Percentiles rank a stretch among this genome's conserved stretches.
phyloP scores from a whole-genome alignment of 1,140 invertebrate genomes.

The Octopus bimaculoides region DNA sequence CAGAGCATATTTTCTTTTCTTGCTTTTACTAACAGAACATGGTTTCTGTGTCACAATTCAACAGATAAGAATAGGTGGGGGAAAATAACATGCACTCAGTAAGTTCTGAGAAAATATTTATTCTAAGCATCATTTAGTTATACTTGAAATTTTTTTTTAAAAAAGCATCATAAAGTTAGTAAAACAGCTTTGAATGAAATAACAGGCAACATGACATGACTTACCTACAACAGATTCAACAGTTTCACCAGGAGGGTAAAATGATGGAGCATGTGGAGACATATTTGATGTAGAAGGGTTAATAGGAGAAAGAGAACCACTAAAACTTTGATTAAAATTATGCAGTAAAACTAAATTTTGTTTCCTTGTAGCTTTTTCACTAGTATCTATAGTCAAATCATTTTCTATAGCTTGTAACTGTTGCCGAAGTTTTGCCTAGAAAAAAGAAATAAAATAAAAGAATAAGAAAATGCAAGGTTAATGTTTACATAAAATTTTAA shows the following conservation, averaged over 20 bases:
- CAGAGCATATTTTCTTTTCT: no score
- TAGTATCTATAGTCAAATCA: slow-evolving; percentile 66
- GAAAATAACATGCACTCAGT: no score
- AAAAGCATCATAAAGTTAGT: no score
- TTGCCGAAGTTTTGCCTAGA: slow-evolving; percentile 62
- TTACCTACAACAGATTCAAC: slow-evolving; percentile 75
- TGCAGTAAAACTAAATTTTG: slow-evolving; percentile 67
- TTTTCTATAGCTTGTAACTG: slow-evolving; percentile 71
- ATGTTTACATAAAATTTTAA: no score
- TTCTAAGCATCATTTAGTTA: no score
- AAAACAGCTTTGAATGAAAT: no score
- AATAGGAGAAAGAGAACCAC: slow-evolving; percentile 25
- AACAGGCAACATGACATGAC: slow-evolving; percentile 31
- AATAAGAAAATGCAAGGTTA: background rate
- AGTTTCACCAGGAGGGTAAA: slow-evolving; percentile 67
- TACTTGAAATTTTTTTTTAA: no score
- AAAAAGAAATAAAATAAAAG: slow-evolving; percentile 10
- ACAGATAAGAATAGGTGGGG: no score
- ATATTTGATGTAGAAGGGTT: slow-evolving; percentile 59
- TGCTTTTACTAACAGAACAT: no score
- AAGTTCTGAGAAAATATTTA: no score
- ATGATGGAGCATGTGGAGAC: slow-evolving; percentile 64
- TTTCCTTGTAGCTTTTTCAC: slow-evolving; percentile 73
- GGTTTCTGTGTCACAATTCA: no score
- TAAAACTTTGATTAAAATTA: slow-evolving; percentile 41